Percentiles rank a stretch among this genome's conserved stretches.
These are phyloP conservation scores for Caradrina kadenii DNA, from an alignment of 2,888 invertebrate genomes.

Conservation along the genomic window DNA sequence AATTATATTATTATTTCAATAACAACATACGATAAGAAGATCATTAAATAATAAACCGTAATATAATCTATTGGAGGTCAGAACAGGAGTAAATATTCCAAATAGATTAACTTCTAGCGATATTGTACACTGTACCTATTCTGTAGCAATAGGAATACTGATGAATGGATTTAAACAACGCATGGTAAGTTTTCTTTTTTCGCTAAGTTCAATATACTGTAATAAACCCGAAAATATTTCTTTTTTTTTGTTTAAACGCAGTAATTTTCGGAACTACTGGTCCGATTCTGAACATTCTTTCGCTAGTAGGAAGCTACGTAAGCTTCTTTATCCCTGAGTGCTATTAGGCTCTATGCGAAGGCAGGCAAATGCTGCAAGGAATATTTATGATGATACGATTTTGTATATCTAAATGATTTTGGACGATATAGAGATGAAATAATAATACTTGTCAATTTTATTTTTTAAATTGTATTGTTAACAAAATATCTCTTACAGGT, in stretches of 20 bases:
- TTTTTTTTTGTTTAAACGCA: too few species aligned
- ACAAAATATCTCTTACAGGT: background rate
- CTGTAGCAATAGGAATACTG: conserved; percentile 11
- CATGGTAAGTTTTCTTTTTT: background rate
- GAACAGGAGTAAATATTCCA: conserved; percentile 39
- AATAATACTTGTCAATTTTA: background rate
- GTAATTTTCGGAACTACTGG: too few species aligned
- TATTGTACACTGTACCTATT: background rate
- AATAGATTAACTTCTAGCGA: conserved; percentile 25
- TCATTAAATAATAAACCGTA: conserved; percentile 55
- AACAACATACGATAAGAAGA: conserved; percentile 35
- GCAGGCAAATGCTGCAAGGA: background rate
- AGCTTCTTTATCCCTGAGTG: too few species aligned
- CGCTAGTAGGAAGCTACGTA: too few species aligned
- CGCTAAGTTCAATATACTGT: background rate
- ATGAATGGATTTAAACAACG: background rate
- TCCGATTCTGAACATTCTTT: too few species aligned
- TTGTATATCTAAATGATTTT: background rate
- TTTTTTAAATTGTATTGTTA: background rate
- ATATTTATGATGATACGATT: background rate
- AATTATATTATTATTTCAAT: conserved; percentile 31
- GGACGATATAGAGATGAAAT: background rate
- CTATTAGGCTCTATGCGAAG: too few species aligned
- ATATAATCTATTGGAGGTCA: conserved; percentile 53
- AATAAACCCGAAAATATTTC: too few species aligned